A percentile compares a stretch with the other conserved stretches of the same genome.
Conservation (phyloP, 2,797 vertebrate species). For the Oryzias dopingdopingensis region DNA sequence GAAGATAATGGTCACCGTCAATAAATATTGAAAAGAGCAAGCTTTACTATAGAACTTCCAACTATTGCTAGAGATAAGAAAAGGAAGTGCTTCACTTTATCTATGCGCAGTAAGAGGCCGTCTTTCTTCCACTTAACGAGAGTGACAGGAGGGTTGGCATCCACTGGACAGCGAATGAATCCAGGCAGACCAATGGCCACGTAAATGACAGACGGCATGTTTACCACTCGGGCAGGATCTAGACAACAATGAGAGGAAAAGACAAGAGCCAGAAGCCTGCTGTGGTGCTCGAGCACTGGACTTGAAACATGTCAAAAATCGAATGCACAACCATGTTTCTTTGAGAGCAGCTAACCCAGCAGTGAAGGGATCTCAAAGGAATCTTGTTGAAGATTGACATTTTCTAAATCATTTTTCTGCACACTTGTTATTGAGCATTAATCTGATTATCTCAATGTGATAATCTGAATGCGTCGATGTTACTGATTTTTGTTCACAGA, state of each 20-base stretch:
- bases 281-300: neutral
- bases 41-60: too few relatives aligned
- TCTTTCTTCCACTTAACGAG: constrained; percentile 98
- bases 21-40: neutral
- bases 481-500: too few relatives aligned
- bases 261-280: neutral
- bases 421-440: too few relatives aligned
- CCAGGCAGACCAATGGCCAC: constrained; percentile 94
- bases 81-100: constrained; percentile 67
- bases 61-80: too few relatives aligned
- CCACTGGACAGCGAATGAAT: constrained; percentile 96
- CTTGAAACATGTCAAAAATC: too few relatives aligned
- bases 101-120: constrained; percentile 87
- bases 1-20: constrained; percentile 15
- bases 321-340: too few relatives aligned
- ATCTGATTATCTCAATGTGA: too few relatives aligned
- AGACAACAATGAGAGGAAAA: constrained; percentile 2
- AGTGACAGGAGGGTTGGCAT: constrained; percentile 91
- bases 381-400: too few relatives aligned
- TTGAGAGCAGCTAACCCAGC: too few relatives aligned
- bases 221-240: constrained; percentile 97
- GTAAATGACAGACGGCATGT: constrained; percentile 96
- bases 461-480: too few relatives aligned
- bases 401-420: too few relatives aligned
- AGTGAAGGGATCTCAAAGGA: too few relatives aligned